Conservation (phyloP, 2,797 vertebrate genomes). For the Mallotus villosus region DNA sequence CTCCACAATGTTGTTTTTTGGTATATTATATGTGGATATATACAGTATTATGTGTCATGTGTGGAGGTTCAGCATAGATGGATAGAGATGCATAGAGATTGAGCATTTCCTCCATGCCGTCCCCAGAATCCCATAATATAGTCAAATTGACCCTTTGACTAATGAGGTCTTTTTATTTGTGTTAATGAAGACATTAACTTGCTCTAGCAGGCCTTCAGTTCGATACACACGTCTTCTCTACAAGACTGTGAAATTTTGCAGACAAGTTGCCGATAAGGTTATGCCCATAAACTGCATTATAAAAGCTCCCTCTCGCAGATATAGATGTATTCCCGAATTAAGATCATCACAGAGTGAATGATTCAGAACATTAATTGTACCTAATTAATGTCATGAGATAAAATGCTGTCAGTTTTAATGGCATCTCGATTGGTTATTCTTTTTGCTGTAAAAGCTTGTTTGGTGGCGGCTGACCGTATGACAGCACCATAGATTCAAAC, state of each 20-base stretch:
- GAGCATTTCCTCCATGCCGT: not conserved
- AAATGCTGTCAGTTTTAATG: no score
- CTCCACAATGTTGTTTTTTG: not conserved
- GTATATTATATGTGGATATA: no score
- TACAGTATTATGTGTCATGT: not conserved
- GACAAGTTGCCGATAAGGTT: constrained; percentile 35
- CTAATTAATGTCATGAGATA: not conserved
- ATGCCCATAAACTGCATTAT: constrained; percentile 41
- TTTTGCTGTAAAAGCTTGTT: no score
- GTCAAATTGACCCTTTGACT: constrained; percentile 17
- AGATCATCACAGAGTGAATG: constrained; percentile 21
- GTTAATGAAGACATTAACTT: constrained; percentile 43
- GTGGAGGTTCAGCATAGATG: not conserved
- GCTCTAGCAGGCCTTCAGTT: constrained; percentile 45
- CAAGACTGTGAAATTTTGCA: constrained; percentile 31
- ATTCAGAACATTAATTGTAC: not conserved
- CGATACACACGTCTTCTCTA: constrained; percentile 25
- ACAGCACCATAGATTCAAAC: not conserved
- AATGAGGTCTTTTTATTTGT: constrained; percentile 32
- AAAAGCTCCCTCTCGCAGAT: constrained; percentile 3
- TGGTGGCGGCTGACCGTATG: no score
- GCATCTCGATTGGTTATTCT: no score
- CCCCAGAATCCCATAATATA: not conserved
- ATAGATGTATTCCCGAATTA: constrained; percentile 5
- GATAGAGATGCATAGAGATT: not conserved